Base-by-base conservation (phyloP, 2,888 invertebrate genomes). In the Philhelius pedissequus region DNA sequence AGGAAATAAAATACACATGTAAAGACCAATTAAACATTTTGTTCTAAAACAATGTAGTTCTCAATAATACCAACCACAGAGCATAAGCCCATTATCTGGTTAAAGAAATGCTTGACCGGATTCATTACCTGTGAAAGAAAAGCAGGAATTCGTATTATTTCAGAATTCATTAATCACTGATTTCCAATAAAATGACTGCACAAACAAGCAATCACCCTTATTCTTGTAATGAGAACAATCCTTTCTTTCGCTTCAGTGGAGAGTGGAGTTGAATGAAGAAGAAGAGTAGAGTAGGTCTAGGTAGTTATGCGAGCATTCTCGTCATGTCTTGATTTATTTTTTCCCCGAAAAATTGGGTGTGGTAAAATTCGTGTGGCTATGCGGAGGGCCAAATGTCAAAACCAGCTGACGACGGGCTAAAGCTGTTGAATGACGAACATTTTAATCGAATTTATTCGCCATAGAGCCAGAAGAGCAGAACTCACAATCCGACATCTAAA, bases 391-490 rank as follows among this genome's bases (percentile, higher is more conserved):
- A 71, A 66, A 81, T 76, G 45, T 77, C 81, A 70, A 66, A 58
- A 76, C 66, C 27, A 1, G 15, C 18, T 13, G 32, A 73, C n/a
- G n/a, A n/a, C n/a, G n/a, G 74, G 45, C 64, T 82, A 68, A 71
- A 76, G 40, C 60, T 83, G 74, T 74, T 83, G 78, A 83, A 74
- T 74, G 78, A 74, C 56, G 64, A 74, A 83, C 20, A 74, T 75
- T 77, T 77, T 74, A 74, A 70, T 74, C 74, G 74, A 83, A 82
- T 83, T 40, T 66, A 22, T 78, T 58, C 58, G 54, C 56, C 7
- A 20, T 2, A 6, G 7, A 8, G 7, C 9, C 32, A 32, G 13
- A 32, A 52, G 20, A 32, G 18, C 54, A 54, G 54, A 13, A 56
- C 6, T 11, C 1, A 2, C 15, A 38, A 40, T 69, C 60, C 50